phyloP scores from a whole-genome alignment of 2,113 vertebrate genomes.

The Cyprinus carpio region DNA sequence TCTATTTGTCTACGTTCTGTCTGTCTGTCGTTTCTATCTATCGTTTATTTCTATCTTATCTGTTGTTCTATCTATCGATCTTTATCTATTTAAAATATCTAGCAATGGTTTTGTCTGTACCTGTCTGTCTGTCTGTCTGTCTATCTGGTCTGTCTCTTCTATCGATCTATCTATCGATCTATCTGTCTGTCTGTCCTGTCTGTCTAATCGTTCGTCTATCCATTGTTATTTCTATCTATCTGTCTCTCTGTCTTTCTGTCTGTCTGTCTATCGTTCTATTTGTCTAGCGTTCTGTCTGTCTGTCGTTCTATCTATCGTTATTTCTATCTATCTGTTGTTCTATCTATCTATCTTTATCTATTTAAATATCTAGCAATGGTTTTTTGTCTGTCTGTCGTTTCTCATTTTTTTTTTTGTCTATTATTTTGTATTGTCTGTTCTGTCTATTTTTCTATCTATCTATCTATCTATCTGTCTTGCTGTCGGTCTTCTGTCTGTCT shows the following conservation, averaged over 20 bases:
- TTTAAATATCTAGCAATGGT: too few species aligned
- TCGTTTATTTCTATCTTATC: background rate
- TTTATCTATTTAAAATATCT: background rate
- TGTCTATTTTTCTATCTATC: background rate
- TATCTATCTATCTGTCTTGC: background rate
- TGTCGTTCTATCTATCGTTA: background rate
- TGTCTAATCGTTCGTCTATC: too few species aligned
- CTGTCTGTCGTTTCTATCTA: background rate
- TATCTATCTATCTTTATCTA: background rate
- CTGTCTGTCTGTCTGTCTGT: background rate
- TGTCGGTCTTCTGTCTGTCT: accelerated
- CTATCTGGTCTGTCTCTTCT: too few species aligned
- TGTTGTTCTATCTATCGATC: background rate
- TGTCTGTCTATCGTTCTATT: background rate
- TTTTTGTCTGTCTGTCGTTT: too few species aligned
- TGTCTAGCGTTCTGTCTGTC: background rate
- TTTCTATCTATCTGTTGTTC: background rate
- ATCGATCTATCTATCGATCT: background rate
- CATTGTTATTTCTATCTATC: background rate
- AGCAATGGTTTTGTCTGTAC: too few species aligned
- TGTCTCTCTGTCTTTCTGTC: background rate
- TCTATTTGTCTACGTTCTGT: background rate
- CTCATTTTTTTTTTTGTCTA: too few species aligned
- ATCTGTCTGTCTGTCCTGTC: background rate
- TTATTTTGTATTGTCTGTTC: too few species aligned